phyloP scores from a whole-genome alignment of 1,140 invertebrate species.

The Leptopilina clavipes region DNA sequence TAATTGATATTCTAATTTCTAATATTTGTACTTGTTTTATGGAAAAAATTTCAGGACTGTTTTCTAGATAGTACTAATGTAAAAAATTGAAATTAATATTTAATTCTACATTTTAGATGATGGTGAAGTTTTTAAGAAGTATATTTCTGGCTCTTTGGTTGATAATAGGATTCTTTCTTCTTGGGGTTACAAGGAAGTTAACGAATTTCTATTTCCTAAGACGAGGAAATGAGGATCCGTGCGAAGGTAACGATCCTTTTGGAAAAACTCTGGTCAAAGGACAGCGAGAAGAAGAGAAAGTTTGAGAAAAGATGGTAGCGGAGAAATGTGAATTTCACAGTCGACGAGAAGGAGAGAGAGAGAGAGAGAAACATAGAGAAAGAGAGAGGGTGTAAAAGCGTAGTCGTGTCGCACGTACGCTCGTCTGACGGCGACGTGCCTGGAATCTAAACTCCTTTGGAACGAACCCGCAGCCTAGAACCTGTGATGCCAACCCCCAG shows the following conservation, averaged over 20 bases:
- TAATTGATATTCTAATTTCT: too few relatives aligned
- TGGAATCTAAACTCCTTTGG: slow-evolving; percentile 61
- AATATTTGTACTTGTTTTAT: too few relatives aligned
- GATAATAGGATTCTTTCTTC: slow-evolving; percentile 2
- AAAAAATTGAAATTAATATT: not conserved
- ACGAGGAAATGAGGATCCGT: slow-evolving; percentile 40
- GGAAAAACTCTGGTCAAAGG: slow-evolving; percentile 41
- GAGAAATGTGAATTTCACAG: slow-evolving; percentile 32
- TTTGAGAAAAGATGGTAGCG: slow-evolving; percentile 35
- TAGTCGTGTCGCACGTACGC: slow-evolving; percentile 75
- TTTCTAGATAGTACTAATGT: too few relatives aligned
- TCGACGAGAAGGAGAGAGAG: slow-evolving; percentile 38
- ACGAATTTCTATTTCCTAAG: slow-evolving; percentile 45
- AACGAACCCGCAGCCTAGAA: slow-evolving; percentile 40
- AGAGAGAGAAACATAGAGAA: slow-evolving; percentile 44
- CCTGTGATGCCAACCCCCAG: slow-evolving; percentile 61
- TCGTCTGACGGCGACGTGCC: slow-evolving; percentile 74
- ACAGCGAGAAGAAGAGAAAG: slow-evolving; percentile 45
- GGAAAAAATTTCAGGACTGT: too few relatives aligned
- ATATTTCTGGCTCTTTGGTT: not conserved
- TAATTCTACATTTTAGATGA: too few relatives aligned
- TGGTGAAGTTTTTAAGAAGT: not conserved
- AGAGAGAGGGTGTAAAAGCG: slow-evolving; percentile 71
- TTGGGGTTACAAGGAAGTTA: slow-evolving; percentile 15
- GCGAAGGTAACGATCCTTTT: slow-evolving; percentile 12